Percentiles rank a stretch among this genome's conserved stretches.
Conservation (phyloP, 2,113 vertebrate genomes). For the Jaculus jaculus region DNA sequence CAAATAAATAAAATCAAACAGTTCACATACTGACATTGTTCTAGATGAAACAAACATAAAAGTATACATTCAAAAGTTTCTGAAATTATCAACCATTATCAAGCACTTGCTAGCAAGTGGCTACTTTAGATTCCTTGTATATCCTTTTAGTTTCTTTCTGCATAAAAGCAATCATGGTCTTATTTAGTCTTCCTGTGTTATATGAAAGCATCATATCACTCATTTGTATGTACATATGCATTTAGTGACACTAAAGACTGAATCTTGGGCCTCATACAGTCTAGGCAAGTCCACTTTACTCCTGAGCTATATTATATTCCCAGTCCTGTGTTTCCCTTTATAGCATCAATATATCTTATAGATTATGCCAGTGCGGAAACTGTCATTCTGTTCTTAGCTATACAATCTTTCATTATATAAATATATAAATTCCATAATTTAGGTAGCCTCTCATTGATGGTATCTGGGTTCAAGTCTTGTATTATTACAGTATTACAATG, state of each 20-base stretch:
- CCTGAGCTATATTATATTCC: too few relatives aligned
- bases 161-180: neutral
- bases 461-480: neutral
- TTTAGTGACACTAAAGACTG: neutral
- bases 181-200: neutral
- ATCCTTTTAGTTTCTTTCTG: neutral
- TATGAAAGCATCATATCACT: neutral
- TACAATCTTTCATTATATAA: constrained; percentile 5
- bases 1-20: too few relatives aligned
- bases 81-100: neutral
- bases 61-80: neutral
- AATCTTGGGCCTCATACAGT: neutral
- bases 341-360: neutral
- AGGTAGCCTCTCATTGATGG: neutral
- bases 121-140: neutral
- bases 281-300: too few relatives aligned
- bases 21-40: neutral
- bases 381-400: neutral
- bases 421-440: constrained; percentile 9
- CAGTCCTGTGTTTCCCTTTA: neutral
- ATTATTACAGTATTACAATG: neutral
- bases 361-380: neutral
- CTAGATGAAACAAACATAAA: constrained; percentile 12
- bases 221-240: neutral
- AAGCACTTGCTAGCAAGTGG: neutral